Conservation (phyloP, 2,888 invertebrate species). For the Philopedon plagiatum region DNA sequence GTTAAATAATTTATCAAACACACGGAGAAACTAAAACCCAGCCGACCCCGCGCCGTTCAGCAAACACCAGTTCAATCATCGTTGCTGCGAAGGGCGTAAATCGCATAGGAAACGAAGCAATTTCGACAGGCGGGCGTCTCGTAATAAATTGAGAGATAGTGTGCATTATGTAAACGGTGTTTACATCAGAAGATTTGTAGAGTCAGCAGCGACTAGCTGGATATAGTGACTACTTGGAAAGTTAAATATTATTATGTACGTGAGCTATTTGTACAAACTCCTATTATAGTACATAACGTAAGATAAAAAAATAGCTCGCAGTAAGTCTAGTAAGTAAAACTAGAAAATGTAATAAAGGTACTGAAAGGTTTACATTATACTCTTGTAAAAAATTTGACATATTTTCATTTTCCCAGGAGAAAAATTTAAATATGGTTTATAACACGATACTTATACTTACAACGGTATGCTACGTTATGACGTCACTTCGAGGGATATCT, state of each 20-base stretch:
- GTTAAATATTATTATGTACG: not conserved
- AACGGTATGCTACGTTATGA: no score
- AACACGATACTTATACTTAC: no score
- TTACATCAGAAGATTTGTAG: not conserved
- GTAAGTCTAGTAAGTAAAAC: no score
- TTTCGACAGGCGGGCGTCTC: constrained; percentile 50
- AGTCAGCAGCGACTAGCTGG: not conserved
- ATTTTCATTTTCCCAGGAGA: no score
- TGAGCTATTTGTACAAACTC: not conserved
- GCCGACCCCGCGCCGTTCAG: constrained; percentile 8
- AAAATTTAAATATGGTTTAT: no score
- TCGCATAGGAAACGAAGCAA: constrained; percentile 54
- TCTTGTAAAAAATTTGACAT: no score
- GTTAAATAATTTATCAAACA: constrained; percentile 36
- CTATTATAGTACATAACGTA: no score
- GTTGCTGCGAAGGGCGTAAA: constrained; percentile 46
- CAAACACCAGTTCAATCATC: constrained; percentile 47
- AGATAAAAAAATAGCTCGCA: no score
- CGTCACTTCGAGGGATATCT: no score
- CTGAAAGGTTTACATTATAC: no score
- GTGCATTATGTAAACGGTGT: constrained; percentile 23
- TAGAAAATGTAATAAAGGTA: no score
- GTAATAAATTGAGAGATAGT: constrained; percentile 37
- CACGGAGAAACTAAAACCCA: constrained; percentile 31
- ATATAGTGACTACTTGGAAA: not conserved